These are phyloP conservation scores for Istiophorus platypterus DNA, from an alignment of 2,113 vertebrate species.

Conservation along the genomic window DNA sequence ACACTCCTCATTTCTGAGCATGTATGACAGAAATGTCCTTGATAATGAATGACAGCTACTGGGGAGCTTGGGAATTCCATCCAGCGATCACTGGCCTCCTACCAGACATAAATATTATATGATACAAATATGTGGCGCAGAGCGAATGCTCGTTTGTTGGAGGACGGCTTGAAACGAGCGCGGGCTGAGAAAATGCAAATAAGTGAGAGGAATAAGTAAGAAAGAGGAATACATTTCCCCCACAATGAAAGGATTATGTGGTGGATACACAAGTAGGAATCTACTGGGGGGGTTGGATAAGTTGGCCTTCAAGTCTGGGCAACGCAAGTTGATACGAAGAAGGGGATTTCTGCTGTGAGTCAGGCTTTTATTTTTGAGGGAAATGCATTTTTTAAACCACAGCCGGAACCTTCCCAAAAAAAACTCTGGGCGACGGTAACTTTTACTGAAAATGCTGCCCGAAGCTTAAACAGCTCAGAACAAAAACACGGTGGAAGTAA, in stretches of 20 bases:
- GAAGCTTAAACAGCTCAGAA: neutral
- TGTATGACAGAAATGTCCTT: constrained; percentile 7
- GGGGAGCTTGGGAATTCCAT: constrained; percentile 8
- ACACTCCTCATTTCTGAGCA: neutral
- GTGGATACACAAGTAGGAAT: constrained; percentile 21
- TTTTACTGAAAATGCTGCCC: neutral
- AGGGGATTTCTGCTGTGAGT: neutral
- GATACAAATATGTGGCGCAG: constrained; percentile 35
- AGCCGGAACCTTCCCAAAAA: neutral
- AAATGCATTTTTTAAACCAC: neutral
- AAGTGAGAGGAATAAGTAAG: constrained; percentile 11
- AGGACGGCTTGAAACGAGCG: neutral
- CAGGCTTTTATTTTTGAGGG: neutral
- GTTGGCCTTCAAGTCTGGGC: constrained; percentile 17
- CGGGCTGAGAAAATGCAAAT: constrained; percentile 42
- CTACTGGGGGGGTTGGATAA: neutral
- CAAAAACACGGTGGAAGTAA: neutral
- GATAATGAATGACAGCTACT: constrained; percentile 30
- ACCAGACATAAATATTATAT: constrained; percentile 35
- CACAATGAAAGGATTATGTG: constrained; percentile 26
- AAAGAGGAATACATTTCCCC: constrained; percentile 19
- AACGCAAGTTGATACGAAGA: neutral
- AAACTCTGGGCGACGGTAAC: neutral
- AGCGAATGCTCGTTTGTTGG: constrained; percentile 32
- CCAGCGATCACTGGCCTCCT: neutral